Percentiles rank a stretch among this genome's conserved stretches.
phyloP scores from a whole-genome alignment of 2,888 invertebrate species.

The Caenorhabditis imperialis region DNA sequence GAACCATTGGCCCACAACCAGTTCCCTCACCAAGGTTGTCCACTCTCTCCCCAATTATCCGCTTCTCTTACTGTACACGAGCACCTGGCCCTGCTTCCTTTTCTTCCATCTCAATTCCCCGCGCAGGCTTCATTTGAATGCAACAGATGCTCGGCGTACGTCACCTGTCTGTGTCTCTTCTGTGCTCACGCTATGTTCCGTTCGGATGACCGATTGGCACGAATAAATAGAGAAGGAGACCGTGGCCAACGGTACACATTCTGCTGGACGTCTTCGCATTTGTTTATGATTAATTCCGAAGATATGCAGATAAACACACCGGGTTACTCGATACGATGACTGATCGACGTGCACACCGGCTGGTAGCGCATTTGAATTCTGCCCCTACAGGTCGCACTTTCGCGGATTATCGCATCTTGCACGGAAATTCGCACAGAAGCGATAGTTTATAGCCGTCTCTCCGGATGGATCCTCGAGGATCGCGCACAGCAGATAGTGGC shows the following conservation, averaged over 20 bases:
- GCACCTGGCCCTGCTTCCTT: slow-evolving; percentile 42
- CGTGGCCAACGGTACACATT: slow-evolving; percentile 14
- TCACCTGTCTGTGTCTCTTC: slow-evolving; percentile 16
- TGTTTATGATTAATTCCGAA: slow-evolving; percentile 47
- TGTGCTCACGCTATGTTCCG: slow-evolving; percentile 1
- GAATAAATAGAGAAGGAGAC: slow-evolving; percentile 28
- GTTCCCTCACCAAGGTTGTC: slow-evolving; percentile 4
- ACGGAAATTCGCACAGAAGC: neutral
- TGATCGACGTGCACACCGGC: slow-evolving; percentile 5
- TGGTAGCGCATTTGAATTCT: slow-evolving; percentile 1
- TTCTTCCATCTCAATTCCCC: slow-evolving; percentile 25
- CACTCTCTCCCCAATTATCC: slow-evolving; percentile 7
- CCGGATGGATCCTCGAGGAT: slow-evolving; percentile 9
- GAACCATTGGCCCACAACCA: slow-evolving; percentile 11
- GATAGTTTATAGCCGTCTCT: slow-evolving; percentile 6
- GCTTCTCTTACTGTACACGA: slow-evolving; percentile 8
- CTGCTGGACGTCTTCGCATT: slow-evolving; percentile 22
- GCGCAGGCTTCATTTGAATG: slow-evolving; percentile 44
- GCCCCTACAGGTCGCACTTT: no score
- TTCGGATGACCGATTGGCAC: slow-evolving; percentile 26
- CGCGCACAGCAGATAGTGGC: slow-evolving; percentile 35
- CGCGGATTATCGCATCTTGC: neutral
- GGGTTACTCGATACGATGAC: slow-evolving; percentile 28
- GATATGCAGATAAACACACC: slow-evolving; percentile 34
- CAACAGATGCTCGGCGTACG: slow-evolving; percentile 45